Conservation (phyloP, 2,113 vertebrate genomes). For the Cacatua alba region DNA sequence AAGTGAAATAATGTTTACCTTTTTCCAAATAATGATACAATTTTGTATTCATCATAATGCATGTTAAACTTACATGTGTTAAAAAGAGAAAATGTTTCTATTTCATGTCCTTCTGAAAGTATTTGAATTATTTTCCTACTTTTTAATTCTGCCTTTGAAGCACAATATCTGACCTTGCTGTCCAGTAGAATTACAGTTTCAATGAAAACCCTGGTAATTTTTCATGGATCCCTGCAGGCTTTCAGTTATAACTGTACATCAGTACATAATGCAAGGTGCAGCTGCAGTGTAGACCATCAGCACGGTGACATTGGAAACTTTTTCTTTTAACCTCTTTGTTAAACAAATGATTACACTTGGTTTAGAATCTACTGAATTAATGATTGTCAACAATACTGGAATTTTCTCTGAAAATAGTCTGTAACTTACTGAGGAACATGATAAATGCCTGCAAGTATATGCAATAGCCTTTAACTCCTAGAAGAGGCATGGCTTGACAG, state of each 20-base stretch:
- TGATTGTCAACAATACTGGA: background rate
- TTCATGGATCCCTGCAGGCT: background rate
- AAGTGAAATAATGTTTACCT: background rate
- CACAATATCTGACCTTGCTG: background rate
- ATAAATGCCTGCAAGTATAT: background rate
- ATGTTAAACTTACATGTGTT: background rate
- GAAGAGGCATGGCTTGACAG: background rate
- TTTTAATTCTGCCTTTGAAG: background rate
- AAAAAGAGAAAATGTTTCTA: background rate
- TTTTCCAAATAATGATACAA: background rate
- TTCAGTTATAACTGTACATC: background rate
- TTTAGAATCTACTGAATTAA: background rate
- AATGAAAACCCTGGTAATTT: background rate
- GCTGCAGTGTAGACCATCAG: background rate
- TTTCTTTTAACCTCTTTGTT: background rate
- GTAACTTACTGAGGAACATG: background rate
- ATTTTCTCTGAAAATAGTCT: background rate
- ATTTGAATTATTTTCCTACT: background rate
- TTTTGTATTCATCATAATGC: background rate
- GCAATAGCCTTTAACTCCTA: background rate
- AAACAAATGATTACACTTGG: background rate
- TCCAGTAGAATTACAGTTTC: conserved; percentile 4
- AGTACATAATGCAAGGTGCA: background rate
- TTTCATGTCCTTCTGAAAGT: background rate
- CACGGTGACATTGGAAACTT: background rate